Evolutionary conservation across 2,888 invertebrate species (phyloP), one percentile per base, ranked within the genome.

Genomic region (Eutolmus rufibarbis): DNA sequence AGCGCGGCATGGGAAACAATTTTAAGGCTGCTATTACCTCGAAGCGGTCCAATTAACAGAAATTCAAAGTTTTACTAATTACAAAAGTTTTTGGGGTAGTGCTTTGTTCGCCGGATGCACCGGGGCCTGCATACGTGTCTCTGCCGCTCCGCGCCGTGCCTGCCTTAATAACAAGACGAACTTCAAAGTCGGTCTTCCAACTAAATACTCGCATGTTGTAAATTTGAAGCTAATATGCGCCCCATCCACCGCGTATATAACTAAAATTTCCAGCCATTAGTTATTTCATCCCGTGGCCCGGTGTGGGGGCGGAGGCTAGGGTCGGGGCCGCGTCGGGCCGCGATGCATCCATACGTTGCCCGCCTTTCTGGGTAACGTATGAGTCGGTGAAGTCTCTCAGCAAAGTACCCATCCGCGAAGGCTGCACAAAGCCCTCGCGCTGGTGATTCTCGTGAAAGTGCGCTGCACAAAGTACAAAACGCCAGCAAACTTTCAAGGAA

Each of bases 21-120:
- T 82, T 66, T 82, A 82, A 82, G 37, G 37, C 51, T 88, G 88
- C 85, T 87, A 88, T 88, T 88, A 88, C 87, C 86, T 88, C 81
- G 82, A 86, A 87, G 87, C 88, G 87, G 88, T 88, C 87, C 88
- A 88, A 88, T 88, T 88, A 88, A 88, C 87, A 88, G 87, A 88
- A 88, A 88, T 88, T 88, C 87, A 78, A 88, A 87, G 84, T 88
- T 88, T 88, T 88, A 88, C 87, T 88, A 88, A 88, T 88, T 88
- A 88, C 87, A 88, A 88, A 88, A 88, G 86, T 88, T 88, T 88
- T 86, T 34, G 56, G 19, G 19, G 40, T 28, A 56, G 76, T 56
- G 74, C 85, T 74, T 85, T 86, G 77, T 86, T 86, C 77, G n/a
- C 31, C n/a, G 46, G 76, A 86, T 86, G 74, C 74, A 85, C 74